Percentiles rank a stretch among this genome's conserved stretches.
Conservation (phyloP, 2,888 invertebrate genomes). For the Lissonota sp. region DNA sequence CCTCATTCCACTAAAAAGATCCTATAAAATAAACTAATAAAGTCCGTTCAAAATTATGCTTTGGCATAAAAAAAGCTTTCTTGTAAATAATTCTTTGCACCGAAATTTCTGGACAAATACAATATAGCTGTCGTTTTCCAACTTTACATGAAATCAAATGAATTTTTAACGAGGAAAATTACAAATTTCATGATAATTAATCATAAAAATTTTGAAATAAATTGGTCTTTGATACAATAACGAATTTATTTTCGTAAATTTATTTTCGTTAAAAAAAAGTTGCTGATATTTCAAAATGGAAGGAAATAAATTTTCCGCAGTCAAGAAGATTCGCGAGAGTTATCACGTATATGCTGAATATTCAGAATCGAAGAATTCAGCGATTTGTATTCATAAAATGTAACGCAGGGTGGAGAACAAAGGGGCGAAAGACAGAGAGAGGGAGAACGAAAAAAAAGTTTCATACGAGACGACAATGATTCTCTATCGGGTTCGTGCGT, state of each 20-base stretch:
- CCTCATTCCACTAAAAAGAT: no score
- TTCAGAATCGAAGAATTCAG: slow-evolving; percentile 58
- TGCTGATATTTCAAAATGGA: not conserved
- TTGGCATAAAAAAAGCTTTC: no score
- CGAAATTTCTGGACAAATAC: no score
- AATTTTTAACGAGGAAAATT: no score
- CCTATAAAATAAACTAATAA: no score
- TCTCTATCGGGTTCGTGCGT: slow-evolving; percentile 55
- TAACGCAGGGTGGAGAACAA: slow-evolving; percentile 41
- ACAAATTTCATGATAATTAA: no score
- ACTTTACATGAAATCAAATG: no score
- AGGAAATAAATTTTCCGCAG: slow-evolving; percentile 41
- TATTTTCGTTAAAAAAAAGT: not conserved
- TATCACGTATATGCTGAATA: slow-evolving; percentile 55
- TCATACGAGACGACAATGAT: slow-evolving; percentile 55
- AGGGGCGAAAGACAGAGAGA: slow-evolving; percentile 36
- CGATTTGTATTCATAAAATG: slow-evolving; percentile 61
- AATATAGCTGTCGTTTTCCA: no score
- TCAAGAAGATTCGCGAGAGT: slow-evolving; percentile 18
- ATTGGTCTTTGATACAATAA: no score
- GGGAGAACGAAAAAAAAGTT: slow-evolving; percentile 8
- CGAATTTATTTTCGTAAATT: not conserved
- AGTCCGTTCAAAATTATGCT: no score
- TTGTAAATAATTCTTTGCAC: no score
- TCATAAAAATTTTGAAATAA: no score